Conservation (phyloP, 1,140 invertebrate species). For the Drosophila mauritiana region DNA sequence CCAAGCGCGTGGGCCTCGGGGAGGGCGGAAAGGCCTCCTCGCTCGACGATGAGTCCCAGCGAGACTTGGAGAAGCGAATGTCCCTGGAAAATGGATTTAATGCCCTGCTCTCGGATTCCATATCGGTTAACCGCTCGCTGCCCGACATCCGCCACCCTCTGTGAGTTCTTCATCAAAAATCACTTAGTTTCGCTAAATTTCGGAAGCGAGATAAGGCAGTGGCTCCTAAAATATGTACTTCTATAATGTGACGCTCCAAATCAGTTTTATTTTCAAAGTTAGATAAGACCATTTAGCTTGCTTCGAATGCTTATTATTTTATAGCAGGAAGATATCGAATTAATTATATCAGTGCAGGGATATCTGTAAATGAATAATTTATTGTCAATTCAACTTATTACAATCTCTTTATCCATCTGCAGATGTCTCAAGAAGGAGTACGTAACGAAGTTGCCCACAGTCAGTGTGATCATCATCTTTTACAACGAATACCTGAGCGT, state of each 20-base stretch:
- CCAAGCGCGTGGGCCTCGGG: slow-evolving; percentile 89
- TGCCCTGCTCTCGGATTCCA: slow-evolving; percentile 94
- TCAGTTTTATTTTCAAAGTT: background rate
- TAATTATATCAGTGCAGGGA: background rate
- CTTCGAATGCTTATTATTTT: background rate
- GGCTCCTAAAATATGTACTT: background rate
- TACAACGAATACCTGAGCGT: slow-evolving; percentile 97
- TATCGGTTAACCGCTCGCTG: slow-evolving; percentile 92
- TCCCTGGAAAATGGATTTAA: slow-evolving; percentile 91
- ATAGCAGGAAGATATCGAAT: background rate
- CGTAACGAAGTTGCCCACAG: slow-evolving; percentile 90
- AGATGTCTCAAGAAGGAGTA: slow-evolving; percentile 92
- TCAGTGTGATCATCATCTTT: slow-evolving; percentile 96
- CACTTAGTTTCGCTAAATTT: background rate
- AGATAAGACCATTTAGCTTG: too few relatives aligned
- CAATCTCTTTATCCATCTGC: background rate
- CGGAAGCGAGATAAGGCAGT: background rate
- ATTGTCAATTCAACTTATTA: too few relatives aligned
- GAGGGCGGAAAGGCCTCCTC: slow-evolving; percentile 89
- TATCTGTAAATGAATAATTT: too few relatives aligned
- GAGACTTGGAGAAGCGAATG: slow-evolving; percentile 86
- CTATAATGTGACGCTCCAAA: background rate
- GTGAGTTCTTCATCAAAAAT: slow-evolving; percentile 85
- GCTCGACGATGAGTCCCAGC: slow-evolving; percentile 89
- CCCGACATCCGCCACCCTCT: slow-evolving; percentile 91